Percentiles rank a stretch among this genome's conserved stretches.
phyloP scores from a whole-genome alignment of 1,140 invertebrate species.

The Phortica variegata region DNA sequence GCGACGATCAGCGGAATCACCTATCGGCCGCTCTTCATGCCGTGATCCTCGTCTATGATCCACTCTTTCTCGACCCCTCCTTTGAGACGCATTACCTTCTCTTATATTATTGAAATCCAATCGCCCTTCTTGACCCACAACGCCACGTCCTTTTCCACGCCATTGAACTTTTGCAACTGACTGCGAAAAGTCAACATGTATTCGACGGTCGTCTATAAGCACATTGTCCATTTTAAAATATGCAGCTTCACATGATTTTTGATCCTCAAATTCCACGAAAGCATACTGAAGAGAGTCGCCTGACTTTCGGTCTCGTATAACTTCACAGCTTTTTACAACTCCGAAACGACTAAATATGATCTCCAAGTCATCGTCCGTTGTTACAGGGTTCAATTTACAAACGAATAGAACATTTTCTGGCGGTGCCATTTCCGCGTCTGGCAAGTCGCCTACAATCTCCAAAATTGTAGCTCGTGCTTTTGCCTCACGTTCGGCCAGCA shows the following conservation, averaged over 20 bases:
- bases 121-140: slow-evolving; percentile 45
- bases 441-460: slow-evolving; percentile 98
- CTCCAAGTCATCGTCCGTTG: slow-evolving; percentile 95
- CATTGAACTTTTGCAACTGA: slow-evolving; percentile 92
- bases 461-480: slow-evolving; percentile 95
- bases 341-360: slow-evolving; percentile 98
- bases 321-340: slow-evolving; percentile 92
- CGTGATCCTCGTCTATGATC: background rate
- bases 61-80: background rate
- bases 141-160: slow-evolving; percentile 79
- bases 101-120: slow-evolving; percentile 45
- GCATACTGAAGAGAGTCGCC: slow-evolving; percentile 98
- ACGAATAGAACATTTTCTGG: slow-evolving; percentile 99
- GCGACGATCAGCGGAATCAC: slow-evolving; percentile 24
- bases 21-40: slow-evolving; percentile 16
- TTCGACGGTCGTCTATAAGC: slow-evolving; percentile 95
- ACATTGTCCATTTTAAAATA: slow-evolving; percentile 99
- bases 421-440: slow-evolving; percentile 94
- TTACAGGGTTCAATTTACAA: slow-evolving; percentile 99
- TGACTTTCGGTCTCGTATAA: slow-evolving; percentile 91
- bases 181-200: slow-evolving; percentile 99
- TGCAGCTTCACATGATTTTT: slow-evolving; percentile 94
- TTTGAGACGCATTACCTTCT: slow-evolving; percentile 16
- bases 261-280: slow-evolving; percentile 97
- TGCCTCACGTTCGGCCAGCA: slow-evolving; percentile 88